Evolutionary conservation across 1,140 invertebrate genomes (phyloP).

Genomic region (Oncopodura yosiiana): DNA sequence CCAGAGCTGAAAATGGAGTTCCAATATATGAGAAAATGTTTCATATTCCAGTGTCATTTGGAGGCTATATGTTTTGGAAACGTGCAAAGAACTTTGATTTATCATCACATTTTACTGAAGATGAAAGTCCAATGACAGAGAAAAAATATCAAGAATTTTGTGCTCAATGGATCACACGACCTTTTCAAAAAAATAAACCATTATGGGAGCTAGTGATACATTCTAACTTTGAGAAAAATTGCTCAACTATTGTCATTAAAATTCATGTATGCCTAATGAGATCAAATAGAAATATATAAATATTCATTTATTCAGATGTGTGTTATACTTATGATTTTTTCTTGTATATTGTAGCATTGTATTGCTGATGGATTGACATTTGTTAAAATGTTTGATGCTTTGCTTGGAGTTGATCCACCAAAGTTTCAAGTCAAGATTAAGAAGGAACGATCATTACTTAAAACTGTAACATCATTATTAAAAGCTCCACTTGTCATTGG

Average conservation of each 20-base stretch:
- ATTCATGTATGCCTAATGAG: too few species aligned
- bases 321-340: too few species aligned
- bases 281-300: too few species aligned
- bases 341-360: too few species aligned
- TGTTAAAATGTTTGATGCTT: slow-evolving; percentile 11
- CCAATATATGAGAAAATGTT: slow-evolving; percentile 9
- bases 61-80: slow-evolving; percentile 9
- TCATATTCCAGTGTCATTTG: neutral
- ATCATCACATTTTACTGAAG: neutral
- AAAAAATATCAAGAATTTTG: slow-evolving; percentile 5
- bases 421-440: slow-evolving; percentile 1
- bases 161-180: slow-evolving; percentile 8
- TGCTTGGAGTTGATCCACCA: neutral
- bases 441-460: neutral
- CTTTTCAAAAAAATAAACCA: slow-evolving; percentile 2
- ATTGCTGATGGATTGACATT: slow-evolving; percentile 4
- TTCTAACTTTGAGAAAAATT: slow-evolving; percentile 5
- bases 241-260: neutral
- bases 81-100: slow-evolving; percentile 4
- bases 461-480: neutral
- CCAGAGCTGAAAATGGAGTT: neutral
- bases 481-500: slow-evolving; percentile 1
- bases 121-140: neutral
- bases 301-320: too few species aligned
- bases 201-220: slow-evolving; percentile 9